phyloP scores from a whole-genome alignment of 2,797 vertebrate genomes.

The Adelosebastes latens region DNA sequence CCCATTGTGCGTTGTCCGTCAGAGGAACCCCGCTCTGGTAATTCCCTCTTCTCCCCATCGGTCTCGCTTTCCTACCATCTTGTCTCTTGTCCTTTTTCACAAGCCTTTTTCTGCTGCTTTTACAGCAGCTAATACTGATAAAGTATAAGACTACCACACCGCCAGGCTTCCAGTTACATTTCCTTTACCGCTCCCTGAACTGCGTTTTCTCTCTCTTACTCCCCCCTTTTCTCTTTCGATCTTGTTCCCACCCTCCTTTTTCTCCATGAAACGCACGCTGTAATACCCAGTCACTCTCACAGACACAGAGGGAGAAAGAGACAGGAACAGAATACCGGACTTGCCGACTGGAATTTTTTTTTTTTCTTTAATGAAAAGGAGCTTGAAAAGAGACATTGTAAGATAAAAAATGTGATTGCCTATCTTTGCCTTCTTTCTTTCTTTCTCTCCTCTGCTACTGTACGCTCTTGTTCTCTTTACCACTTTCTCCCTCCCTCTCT shows the following conservation, averaged over 20 bases:
- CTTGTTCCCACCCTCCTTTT: constrained; percentile 74
- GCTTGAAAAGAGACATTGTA: constrained; percentile 72
- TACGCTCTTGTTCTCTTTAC: constrained; percentile 37
- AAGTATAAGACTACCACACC: constrained; percentile 59
- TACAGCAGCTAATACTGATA: constrained; percentile 61
- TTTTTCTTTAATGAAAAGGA: constrained; percentile 64
- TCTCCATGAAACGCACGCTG: constrained; percentile 76
- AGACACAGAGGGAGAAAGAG: constrained; percentile 79
- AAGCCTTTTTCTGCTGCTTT: constrained; percentile 42
- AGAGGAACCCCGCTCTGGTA: constrained; percentile 79
- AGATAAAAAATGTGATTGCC: constrained; percentile 65
- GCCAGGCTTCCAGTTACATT: constrained; percentile 69
- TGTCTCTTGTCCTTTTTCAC: constrained; percentile 60
- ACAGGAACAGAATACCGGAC: constrained; percentile 77
- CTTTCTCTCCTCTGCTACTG: constrained; percentile 34
- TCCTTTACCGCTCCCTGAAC: constrained; percentile 61
- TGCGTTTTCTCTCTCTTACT: constrained; percentile 52
- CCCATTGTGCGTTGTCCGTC: constrained; percentile 87
- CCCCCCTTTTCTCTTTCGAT: constrained; percentile 64
- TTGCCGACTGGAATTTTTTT: constrained; percentile 78
- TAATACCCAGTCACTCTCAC: constrained; percentile 89
- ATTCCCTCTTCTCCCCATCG: constrained; percentile 65
- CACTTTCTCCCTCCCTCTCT: constrained; percentile 54
- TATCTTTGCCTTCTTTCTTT: constrained; percentile 56
- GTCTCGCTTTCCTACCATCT: constrained; percentile 67